These are phyloP conservation scores for Oscheius myriophilus DNA, from an alignment of 2,888 invertebrate species.

Conservation along the genomic window DNA sequence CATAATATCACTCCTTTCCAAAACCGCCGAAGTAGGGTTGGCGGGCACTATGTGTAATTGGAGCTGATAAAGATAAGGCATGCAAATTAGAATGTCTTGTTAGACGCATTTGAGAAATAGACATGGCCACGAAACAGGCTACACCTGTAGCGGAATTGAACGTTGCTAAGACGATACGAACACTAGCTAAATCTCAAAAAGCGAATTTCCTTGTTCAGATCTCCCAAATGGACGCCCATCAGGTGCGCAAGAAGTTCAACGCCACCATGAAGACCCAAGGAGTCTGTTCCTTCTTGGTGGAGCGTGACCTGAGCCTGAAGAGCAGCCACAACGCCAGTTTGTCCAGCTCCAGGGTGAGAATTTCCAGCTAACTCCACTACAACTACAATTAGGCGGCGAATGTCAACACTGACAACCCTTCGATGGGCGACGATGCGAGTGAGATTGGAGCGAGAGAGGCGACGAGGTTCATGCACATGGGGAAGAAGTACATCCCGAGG, in stretches of 20 bases:
- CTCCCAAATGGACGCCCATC: neutral
- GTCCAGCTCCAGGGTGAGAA: neutral
- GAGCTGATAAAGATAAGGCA: too few relatives aligned
- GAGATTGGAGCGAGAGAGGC: conserved; percentile 17
- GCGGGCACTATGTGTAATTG: too few relatives aligned
- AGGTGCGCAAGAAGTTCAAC: neutral
- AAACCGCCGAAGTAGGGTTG: too few relatives aligned
- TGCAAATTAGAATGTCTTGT: too few relatives aligned
- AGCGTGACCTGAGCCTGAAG: neutral
- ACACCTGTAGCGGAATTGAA: too few relatives aligned
- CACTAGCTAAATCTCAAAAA: too few relatives aligned
- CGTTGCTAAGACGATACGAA: too few relatives aligned
- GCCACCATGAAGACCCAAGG: neutral
- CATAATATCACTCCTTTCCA: too few relatives aligned
- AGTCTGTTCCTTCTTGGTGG: conserved; percentile 2
- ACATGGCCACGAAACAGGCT: too few relatives aligned
- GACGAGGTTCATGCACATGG: neutral
- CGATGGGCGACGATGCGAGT: conserved; percentile 11
- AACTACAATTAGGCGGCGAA: too few relatives aligned
- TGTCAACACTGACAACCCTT: too few relatives aligned
- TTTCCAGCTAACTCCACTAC: neutral
- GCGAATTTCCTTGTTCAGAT: neutral
- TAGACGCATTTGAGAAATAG: too few relatives aligned
- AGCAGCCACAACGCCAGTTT: conserved; percentile 12
- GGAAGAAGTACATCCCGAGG: neutral